Evolutionary conservation across 1,140 invertebrate species (phyloP).

Genomic region (Sycobia sp.): DNA sequence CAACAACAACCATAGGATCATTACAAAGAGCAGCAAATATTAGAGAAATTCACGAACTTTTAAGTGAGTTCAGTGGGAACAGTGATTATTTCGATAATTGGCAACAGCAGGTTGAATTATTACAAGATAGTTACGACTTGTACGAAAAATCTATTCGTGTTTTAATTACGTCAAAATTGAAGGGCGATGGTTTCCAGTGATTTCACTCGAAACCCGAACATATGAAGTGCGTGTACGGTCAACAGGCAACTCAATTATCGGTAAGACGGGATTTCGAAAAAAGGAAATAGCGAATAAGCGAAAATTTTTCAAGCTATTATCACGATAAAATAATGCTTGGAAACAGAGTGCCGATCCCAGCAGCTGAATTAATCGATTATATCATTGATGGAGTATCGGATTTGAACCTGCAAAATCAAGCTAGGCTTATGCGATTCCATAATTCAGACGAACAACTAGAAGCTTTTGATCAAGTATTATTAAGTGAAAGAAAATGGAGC

Average conservation of each 20-base stretch:
- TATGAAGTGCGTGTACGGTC: conserved; percentile 19
- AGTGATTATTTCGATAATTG: no score
- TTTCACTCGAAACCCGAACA: conserved; percentile 30
- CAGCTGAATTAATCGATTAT: conserved; percentile 29
- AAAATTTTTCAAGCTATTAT: conserved; percentile 21
- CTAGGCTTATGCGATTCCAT: conserved; percentile 3
- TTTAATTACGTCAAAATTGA: conserved; percentile 16
- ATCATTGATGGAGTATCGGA: conserved; percentile 28
- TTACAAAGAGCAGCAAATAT: no score
- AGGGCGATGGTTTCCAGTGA: conserved; percentile 11
- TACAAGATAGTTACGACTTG: not conserved
- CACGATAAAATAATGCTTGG: conserved; percentile 31
- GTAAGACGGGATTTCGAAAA: conserved; percentile 22
- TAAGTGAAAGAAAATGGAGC: not conserved
- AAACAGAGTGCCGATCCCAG: conserved; percentile 21
- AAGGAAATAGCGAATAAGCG: not conserved
- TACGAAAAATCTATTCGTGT: not conserved
- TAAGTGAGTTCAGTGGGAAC: no score
- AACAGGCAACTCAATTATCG: not conserved
- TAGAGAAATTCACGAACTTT: no score
- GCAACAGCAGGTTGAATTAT: no score
- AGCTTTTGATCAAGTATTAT: conserved; percentile 25
- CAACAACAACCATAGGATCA: no score
- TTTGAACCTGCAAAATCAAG: conserved; percentile 20
- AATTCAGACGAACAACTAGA: not conserved